Percentiles rank a stretch among this genome's conserved stretches.
Conservation (phyloP, 2,113 vertebrate species). For the Epinephelus fuscoguttatus region DNA sequence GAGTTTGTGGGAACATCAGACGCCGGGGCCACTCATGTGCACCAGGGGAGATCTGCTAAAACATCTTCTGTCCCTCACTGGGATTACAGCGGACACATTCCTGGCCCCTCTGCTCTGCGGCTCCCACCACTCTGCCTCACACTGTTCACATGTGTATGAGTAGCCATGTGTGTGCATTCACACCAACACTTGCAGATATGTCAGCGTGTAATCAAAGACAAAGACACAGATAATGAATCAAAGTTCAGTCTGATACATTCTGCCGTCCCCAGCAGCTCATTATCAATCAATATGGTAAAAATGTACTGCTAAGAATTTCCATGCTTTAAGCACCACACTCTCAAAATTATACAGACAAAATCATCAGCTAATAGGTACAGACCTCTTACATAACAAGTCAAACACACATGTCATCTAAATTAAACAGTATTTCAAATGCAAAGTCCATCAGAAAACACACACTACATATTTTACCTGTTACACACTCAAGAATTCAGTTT, state of each 20-base stretch:
- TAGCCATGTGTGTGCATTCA: neutral
- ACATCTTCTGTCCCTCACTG: conserved; percentile 78
- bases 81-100: conserved; percentile 81
- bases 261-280: too few relatives aligned
- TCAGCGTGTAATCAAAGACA: neutral
- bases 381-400: neutral
- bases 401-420: neutral
- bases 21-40: conserved; percentile 70
- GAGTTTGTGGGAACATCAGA: conserved; percentile 72
- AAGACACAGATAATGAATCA: neutral
- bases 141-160: neutral
- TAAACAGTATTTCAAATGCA: neutral
- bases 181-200: neutral
- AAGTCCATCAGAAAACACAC: neutral
- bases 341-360: neutral
- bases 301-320: neutral
- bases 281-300: neutral
- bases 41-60: conserved; percentile 84
- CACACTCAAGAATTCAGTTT: neutral
- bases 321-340: neutral
- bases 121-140: conserved; percentile 36
- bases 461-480: neutral
- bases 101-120: conserved; percentile 42
- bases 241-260: neutral
- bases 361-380: neutral